These are phyloP conservation scores for Laupala kohalensis DNA, from an alignment of 1,140 invertebrate genomes.

Conservation along the genomic window DNA sequence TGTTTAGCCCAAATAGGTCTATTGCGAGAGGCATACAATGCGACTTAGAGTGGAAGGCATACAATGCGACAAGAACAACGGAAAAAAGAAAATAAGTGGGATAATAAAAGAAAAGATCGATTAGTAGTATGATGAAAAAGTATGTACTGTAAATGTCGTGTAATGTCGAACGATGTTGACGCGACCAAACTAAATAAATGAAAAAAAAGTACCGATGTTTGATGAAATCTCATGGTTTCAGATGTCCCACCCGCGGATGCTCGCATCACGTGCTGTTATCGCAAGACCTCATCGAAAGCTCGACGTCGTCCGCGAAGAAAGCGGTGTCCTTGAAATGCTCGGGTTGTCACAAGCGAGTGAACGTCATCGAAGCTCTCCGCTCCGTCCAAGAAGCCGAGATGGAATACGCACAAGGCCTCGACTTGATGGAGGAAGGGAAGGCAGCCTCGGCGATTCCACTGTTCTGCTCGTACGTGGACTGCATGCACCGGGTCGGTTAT, in stretches of 20 bases:
- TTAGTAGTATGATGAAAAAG: too few relatives aligned
- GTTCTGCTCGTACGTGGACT: slow-evolving; percentile 2
- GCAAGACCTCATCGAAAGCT: background rate
- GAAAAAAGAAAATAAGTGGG: too few relatives aligned
- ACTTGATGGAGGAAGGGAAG: slow-evolving; percentile 1
- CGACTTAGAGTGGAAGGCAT: too few relatives aligned
- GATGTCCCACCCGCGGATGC: background rate
- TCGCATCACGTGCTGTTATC: background rate
- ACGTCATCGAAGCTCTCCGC: background rate
- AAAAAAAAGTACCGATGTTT: too few relatives aligned
- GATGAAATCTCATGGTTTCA: background rate
- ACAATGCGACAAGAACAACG: too few relatives aligned
- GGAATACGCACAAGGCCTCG: background rate
- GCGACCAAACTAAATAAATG: too few relatives aligned
- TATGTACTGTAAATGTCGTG: too few relatives aligned
- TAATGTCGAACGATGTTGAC: too few relatives aligned
- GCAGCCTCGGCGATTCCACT: background rate
- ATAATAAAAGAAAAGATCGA: too few relatives aligned
- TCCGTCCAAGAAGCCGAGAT: background rate
- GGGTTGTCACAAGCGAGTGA: background rate
- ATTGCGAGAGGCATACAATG: too few relatives aligned
- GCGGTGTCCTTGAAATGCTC: background rate
- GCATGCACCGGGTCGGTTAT: background rate
- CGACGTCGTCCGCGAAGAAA: background rate
- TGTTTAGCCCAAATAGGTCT: too few relatives aligned